Evolutionary conservation across 2,797 vertebrate species (phyloP).

Genomic region (Oophaga sylvatica): DNA sequence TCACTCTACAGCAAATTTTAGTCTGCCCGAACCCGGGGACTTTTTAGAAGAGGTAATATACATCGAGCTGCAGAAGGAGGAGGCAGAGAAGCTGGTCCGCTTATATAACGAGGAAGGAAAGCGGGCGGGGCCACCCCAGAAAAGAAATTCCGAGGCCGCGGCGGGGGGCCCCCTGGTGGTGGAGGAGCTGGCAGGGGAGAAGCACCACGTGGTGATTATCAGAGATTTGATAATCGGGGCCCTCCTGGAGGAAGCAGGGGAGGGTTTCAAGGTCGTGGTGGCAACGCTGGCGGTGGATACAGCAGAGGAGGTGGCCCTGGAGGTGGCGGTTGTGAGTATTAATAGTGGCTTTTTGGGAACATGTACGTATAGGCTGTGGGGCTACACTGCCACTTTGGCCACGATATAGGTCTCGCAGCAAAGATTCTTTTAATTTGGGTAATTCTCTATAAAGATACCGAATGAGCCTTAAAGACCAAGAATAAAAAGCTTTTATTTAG

Average conservation of each 20-base stretch:
- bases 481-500: too few species aligned
- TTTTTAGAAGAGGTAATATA: constrained; percentile 86
- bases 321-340: constrained; percentile 39
- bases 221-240: constrained; percentile 72
- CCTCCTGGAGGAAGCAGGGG: constrained; percentile 67
- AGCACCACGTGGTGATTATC: constrained; percentile 66
- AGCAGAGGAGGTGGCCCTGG: constrained; percentile 58
- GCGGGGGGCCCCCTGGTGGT: constrained; percentile 79
- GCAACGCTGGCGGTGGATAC: constrained; percentile 73
- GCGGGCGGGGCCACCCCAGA: constrained; percentile 88
- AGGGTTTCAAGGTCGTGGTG: constrained; percentile 82
- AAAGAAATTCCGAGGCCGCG: constrained; percentile 86
- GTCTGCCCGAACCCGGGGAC: constrained; percentile 86
- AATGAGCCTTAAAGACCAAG: too few species aligned
- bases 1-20: constrained; percentile 84
- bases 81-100: constrained; percentile 83
- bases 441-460: too few species aligned
- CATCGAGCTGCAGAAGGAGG: constrained; percentile 81
- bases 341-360: neutral
- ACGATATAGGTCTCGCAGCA: too few species aligned
- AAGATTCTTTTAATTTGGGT: too few species aligned
- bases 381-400: too few species aligned
- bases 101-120: constrained; percentile 92
- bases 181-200: constrained; percentile 71
- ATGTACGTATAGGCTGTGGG: neutral